Evolutionary conservation across 2,888 invertebrate species (phyloP).

Genomic region (Dolichopus griseipennis): DNA sequence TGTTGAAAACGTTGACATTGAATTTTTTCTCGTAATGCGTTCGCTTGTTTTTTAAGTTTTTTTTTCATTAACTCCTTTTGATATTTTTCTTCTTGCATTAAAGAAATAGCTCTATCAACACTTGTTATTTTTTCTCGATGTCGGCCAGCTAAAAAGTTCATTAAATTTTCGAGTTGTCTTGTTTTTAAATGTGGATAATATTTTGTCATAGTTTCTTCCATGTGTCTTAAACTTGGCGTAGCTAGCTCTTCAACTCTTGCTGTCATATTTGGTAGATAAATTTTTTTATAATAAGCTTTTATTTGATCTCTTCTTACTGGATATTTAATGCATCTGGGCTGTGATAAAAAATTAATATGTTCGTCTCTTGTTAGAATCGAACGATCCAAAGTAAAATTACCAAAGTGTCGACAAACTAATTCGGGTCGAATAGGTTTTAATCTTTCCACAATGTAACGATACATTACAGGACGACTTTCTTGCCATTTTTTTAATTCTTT

Average conservation of each 20-base stretch:
- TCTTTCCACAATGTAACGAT: constrained; percentile 27
- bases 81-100: constrained; percentile 35
- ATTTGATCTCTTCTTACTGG: constrained; percentile 23
- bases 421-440: constrained; percentile 27
- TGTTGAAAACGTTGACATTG: constrained; percentile 29
- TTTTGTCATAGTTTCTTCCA: constrained; percentile 28
- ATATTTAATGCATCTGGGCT: constrained; percentile 27
- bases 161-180: constrained; percentile 28
- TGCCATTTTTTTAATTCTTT: constrained; percentile 21
- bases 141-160: constrained; percentile 27
- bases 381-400: constrained; percentile 35
- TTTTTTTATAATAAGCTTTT: constrained; percentile 27
- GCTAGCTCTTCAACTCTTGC: constrained; percentile 35
- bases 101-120: constrained; percentile 33
- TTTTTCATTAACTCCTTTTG: constrained; percentile 27
- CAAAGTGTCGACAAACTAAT: constrained; percentile 34
- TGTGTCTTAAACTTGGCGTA: constrained; percentile 29
- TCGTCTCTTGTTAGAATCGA: constrained; percentile 36
- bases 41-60: constrained; percentile 7
- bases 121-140: constrained; percentile 27
- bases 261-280: constrained; percentile 34
- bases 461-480: constrained; percentile 17
- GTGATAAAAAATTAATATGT: constrained; percentile 34
- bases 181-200: constrained; percentile 27
- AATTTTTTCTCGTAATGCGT: constrained; percentile 22